Percentiles rank a stretch among this genome's conserved stretches.
These are phyloP conservation scores for Mimas tiliae DNA, from an alignment of 2,888 invertebrate genomes.

Conservation along the genomic window DNA sequence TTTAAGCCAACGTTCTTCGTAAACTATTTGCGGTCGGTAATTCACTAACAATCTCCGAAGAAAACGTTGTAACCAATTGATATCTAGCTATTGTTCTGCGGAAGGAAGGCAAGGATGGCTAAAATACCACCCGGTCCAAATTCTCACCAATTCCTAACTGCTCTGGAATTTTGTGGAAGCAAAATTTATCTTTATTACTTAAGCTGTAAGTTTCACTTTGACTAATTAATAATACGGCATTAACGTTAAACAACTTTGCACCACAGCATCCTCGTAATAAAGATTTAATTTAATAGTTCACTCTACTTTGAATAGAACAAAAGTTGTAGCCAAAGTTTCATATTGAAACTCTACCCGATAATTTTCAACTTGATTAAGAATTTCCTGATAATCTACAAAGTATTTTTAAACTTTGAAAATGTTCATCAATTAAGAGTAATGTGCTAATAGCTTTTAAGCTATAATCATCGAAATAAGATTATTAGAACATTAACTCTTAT, in stretches of 20 bases:
- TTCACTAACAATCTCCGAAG: conserved; percentile 29
- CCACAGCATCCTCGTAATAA: not conserved
- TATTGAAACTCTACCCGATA: conserved; percentile 15
- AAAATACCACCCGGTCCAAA: conserved; percentile 61
- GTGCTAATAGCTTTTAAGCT: not conserved
- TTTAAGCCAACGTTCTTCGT: conserved; percentile 5
- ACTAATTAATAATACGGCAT: conserved; percentile 31
- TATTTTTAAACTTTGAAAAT: conserved; percentile 1
- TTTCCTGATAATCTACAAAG: not conserved
- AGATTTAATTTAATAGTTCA: conserved; percentile 16
- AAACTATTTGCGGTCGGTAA: conserved; percentile 18
- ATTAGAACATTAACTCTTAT: no score
- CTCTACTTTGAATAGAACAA: conserved; percentile 16
- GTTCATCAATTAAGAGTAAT: conserved; percentile 5
- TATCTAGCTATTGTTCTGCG: conserved; percentile 50
- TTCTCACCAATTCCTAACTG: conserved; percentile 42
- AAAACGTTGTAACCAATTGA: conserved; percentile 42
- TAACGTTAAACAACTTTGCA: conserved; percentile 5
- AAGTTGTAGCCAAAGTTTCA: conserved; percentile 20
- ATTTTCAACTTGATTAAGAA: conserved; percentile 11
- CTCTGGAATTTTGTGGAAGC: conserved; percentile 1
- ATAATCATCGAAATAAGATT: not conserved
- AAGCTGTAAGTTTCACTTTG: conserved; percentile 44
- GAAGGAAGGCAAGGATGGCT: conserved; percentile 50
- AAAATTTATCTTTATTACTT: conserved; percentile 51